Conservation (phyloP, 2,888 invertebrate species). For the Epinotia ramella region DNA sequence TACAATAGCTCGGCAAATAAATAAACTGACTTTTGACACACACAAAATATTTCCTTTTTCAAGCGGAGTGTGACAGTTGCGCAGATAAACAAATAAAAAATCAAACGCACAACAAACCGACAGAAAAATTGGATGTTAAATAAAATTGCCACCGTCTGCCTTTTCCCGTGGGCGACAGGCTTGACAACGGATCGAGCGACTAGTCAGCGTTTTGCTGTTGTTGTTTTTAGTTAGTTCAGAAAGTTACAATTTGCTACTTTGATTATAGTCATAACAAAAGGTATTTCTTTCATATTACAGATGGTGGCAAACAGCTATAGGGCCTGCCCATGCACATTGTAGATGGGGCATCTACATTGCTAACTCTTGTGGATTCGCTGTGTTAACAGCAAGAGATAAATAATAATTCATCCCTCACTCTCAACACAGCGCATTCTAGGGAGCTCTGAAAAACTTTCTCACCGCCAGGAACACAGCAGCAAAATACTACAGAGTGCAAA, state of each 20-base stretch:
- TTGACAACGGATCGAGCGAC: background rate
- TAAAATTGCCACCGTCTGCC: conserved; percentile 18
- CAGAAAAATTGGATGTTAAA: conserved; percentile 17
- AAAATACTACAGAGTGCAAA: no score
- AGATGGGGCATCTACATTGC: no score
- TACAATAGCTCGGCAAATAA: background rate
- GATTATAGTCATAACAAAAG: background rate
- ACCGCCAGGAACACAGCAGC: no score
- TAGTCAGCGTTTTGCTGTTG: background rate
- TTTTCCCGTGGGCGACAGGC: background rate
- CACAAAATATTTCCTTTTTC: conserved; percentile 1
- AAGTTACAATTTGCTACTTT: background rate
- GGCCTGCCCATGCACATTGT: no score
- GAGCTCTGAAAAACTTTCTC: no score
- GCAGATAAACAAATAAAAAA: conserved; percentile 18
- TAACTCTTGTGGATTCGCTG: no score
- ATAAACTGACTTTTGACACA: background rate
- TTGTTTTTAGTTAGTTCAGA: background rate
- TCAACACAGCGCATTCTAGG: no score
- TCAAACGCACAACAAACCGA: background rate
- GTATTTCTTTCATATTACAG: no score
- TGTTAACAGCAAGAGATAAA: no score
- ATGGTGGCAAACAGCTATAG: no score
- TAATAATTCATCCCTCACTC: no score
- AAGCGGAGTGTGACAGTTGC: background rate